phyloP scores from a whole-genome alignment of 2,888 invertebrate genomes.

The Cecidostiba fungosa region DNA sequence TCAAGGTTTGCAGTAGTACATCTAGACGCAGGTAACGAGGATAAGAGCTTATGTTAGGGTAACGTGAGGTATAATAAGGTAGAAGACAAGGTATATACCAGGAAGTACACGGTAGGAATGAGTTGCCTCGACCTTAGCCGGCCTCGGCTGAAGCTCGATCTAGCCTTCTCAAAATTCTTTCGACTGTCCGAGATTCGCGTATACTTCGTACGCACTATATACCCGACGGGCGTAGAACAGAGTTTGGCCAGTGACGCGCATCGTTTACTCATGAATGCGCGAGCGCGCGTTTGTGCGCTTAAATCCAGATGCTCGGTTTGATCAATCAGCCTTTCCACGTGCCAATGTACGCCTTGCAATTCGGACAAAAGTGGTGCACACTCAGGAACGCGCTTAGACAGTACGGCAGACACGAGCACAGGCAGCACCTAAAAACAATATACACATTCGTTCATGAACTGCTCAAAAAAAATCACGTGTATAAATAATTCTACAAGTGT shows the following conservation, averaged over 20 bases:
- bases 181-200: neutral
- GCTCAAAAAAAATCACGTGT: neutral
- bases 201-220: neutral
- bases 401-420: slow-evolving; percentile 82
- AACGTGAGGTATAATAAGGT: slow-evolving; percentile 16
- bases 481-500: neutral
- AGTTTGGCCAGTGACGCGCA: slow-evolving; percentile 15
- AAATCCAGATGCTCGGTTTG: neutral
- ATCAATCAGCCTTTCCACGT: slow-evolving; percentile 78
- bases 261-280: neutral
- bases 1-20: neutral
- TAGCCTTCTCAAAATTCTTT: neutral
- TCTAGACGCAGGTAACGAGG: slow-evolving; percentile 11
- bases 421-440: slow-evolving; percentile 79
- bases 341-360: slow-evolving; percentile 80
- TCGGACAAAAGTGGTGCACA: slow-evolving; percentile 81
- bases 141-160: slow-evolving; percentile 20
- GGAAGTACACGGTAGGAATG: slow-evolving; percentile 30
- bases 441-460: neutral
- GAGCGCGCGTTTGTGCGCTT: neutral
- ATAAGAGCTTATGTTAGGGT: slow-evolving; percentile 14
- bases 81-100: neutral
- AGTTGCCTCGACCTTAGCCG: slow-evolving; percentile 18
- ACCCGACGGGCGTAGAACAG: neutral
- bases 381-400: slow-evolving; percentile 81